These are phyloP conservation scores for Chaetodon trifascialis DNA, from an alignment of 2,113 vertebrate species.

Conservation along the genomic window DNA sequence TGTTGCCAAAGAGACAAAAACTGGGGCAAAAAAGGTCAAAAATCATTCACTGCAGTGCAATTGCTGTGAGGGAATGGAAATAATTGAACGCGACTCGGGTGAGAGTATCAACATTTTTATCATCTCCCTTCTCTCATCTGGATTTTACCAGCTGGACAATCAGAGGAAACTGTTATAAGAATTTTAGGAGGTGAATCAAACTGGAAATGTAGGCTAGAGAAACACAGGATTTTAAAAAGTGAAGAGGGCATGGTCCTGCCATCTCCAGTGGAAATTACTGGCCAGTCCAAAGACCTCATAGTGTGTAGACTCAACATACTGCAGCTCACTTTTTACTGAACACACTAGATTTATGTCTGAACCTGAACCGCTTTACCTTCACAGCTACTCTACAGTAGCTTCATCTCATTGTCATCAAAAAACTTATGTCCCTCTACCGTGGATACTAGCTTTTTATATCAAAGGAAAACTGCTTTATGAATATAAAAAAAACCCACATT, in stretches of 20 bases:
- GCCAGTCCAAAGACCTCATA: neutral
- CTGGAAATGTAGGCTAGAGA: neutral
- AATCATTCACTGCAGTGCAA: neutral
- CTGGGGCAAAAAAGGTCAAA: neutral
- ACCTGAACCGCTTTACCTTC: neutral
- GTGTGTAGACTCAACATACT: neutral
- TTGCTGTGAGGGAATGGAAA: neutral
- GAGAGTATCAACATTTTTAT: neutral
- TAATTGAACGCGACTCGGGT: neutral
- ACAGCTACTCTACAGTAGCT: neutral
- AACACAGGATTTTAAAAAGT: neutral
- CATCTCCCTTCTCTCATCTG: neutral
- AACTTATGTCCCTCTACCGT: neutral
- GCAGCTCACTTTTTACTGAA: neutral
- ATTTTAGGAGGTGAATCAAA: conserved; percentile 6
- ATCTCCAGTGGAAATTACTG: neutral
- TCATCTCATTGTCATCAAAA: neutral
- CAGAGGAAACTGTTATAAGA: neutral
- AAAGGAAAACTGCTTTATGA: neutral
- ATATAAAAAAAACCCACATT: neutral
- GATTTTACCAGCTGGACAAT: neutral
- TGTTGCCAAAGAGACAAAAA: conserved; percentile 1
- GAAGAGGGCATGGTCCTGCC: neutral
- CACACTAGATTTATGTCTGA: neutral
- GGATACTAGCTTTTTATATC: neutral